phyloP scores from a whole-genome alignment of 2,797 vertebrate genomes.

The Anableps anableps region DNA sequence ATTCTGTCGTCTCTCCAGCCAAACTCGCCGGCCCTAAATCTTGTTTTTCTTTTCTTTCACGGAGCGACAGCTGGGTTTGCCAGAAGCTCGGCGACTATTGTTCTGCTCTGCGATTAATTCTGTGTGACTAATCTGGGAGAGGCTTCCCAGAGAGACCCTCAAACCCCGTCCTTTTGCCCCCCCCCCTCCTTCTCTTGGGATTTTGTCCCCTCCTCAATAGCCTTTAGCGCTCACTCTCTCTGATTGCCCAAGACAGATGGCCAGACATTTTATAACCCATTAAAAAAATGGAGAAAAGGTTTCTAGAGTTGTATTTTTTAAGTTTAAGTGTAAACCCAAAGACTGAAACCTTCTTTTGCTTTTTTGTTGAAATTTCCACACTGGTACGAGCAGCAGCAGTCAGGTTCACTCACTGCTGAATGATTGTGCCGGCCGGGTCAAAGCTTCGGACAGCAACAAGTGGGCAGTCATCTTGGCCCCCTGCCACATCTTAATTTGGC shows the following conservation, averaged over 20 bases:
- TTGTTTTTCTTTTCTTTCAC: conserved; percentile 94
- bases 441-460: conserved; percentile 64
- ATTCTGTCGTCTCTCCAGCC: conserved; percentile 73
- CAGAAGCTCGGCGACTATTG: conserved; percentile 92
- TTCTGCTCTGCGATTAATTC: conserved; percentile 94
- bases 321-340: conserved; percentile 32
- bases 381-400: conserved; percentile 35
- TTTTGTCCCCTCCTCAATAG: conserved; percentile 70
- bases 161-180: conserved; percentile 74
- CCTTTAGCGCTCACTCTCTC: conserved; percentile 48
- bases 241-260: conserved; percentile 83
- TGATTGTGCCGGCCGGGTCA: conserved; percentile 39
- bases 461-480: conserved; percentile 77
- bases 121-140: conserved; percentile 98
- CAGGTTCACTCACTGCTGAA: conserved; percentile 53
- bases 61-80: conserved; percentile 97
- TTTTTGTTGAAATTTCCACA: conserved; percentile 40
- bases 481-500: conserved; percentile 86
- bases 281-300: conserved; percentile 39
- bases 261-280: conserved; percentile 61
- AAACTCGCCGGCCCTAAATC: conserved; percentile 92
- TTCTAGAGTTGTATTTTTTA: conserved; percentile 18
- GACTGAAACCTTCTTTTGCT: conserved; percentile 16
- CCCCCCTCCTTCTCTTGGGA: conserved; percentile 66
- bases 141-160: conserved; percentile 94